Percentiles rank a stretch among this genome's conserved stretches.
phyloP scores from a whole-genome alignment of 23 tunicate genomes.

The Styela plicata region DNA sequence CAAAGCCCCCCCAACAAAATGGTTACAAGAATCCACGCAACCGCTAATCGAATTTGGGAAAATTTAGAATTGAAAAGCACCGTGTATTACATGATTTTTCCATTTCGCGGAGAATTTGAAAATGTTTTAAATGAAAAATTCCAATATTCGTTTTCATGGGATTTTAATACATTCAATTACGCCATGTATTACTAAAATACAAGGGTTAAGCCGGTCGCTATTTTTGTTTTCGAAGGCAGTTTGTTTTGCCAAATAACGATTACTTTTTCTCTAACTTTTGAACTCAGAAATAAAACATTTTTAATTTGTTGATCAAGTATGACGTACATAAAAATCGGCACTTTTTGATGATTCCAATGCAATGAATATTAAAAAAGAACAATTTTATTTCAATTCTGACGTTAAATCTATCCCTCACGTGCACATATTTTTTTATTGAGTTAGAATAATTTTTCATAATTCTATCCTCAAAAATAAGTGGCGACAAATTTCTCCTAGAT shows the following conservation, averaged over 20 bases:
- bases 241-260: background rate
- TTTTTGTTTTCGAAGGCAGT: background rate
- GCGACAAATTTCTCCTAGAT: too few relatives aligned
- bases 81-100: conserved; percentile 18
- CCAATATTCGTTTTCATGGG: background rate
- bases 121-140: background rate
- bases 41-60: conserved; percentile 20
- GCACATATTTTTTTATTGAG: too few relatives aligned
- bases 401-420: too few relatives aligned
- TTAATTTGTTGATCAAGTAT: too few relatives aligned
- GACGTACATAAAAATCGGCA: too few relatives aligned
- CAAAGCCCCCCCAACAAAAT: background rate
- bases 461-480: too few relatives aligned
- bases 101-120: conserved; percentile 13
- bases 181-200: background rate
- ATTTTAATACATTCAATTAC: background rate
- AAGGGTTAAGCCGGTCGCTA: background rate
- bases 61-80: conserved; percentile 3
- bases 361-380: too few relatives aligned
- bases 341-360: too few relatives aligned
- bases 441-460: too few relatives aligned
- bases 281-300: too few relatives aligned
- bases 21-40: background rate
- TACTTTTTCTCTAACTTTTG: too few relatives aligned
- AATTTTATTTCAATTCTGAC: too few relatives aligned